Evolutionary conservation across 2,888 invertebrate genomes (phyloP), one percentile per base, ranked within the genome.

Genomic region (Habrosyne pyritoides): DNA sequence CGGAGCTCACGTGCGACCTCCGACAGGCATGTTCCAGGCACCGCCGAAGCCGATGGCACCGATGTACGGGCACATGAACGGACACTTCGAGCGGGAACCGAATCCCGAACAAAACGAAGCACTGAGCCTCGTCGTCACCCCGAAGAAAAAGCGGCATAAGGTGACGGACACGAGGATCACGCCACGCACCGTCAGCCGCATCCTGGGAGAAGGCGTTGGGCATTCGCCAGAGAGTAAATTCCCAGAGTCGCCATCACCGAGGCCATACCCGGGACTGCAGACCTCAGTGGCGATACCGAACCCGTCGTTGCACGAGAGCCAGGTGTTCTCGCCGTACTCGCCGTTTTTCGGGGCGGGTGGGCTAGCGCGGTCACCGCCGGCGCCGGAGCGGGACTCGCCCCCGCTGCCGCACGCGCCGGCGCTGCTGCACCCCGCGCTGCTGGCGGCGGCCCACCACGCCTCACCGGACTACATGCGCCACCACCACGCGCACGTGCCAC

Each of bases 211-310:
- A 73, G 96, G 96, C 50, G 94, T 95, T 73, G 95, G 95, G 54
- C 95, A 95, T 73, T 95, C 95, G 59, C 94, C 95, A 54, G 94
- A 91, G 77, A 86, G 84, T 75, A 90, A 89, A 78, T 87, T 93
- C 83, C 84, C 93, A 72, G 95, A 95, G 71, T 96, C 96, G 54
- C 96, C 96, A 64, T 94, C 97, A 77, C 94, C 96, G 76, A 93
- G 95, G 86, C 95, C 96, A 85, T 95, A 95, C 73, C 96, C 96
- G 54, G 96, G 97, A 77, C 94, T 98, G 85, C 98, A 98, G 69
- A 99, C 98, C 60, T 97, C 98, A 63, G 98, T 99, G 81, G 98
- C 99, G 84, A 98, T 99, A 86, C 97, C 98, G 60, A 99, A 99
- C 90, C 99, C 99, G 58, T 97, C 98, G 83, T 94, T 99, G 74